phyloP scores from a whole-genome alignment of 2,113 vertebrate species.

The Bombycilla garrulus region DNA sequence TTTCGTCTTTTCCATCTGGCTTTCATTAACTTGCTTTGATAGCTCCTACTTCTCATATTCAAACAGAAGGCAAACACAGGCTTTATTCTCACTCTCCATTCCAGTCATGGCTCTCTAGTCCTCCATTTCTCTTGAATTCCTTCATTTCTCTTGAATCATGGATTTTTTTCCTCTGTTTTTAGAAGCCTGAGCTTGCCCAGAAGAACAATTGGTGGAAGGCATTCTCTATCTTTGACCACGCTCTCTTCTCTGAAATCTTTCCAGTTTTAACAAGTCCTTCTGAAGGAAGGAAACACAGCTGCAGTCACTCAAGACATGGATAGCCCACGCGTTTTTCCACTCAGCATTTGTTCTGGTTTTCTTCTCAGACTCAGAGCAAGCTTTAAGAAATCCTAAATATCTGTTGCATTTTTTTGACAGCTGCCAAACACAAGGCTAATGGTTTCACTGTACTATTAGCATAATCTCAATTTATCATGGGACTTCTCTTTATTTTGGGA shows the following conservation, averaged over 20 bases:
- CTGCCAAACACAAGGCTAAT: neutral
- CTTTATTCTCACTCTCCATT: neutral
- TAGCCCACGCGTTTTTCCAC: neutral
- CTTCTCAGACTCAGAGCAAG: neutral
- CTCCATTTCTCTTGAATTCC: neutral
- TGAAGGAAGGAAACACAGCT: neutral
- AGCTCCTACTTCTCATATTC: neutral
- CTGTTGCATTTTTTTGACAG: neutral
- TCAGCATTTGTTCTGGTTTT: neutral
- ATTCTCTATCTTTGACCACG: neutral
- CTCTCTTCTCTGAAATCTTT: neutral
- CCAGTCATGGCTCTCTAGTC: neutral
- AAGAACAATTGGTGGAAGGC: neutral
- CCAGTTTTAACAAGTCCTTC: neutral
- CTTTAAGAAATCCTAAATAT: neutral
- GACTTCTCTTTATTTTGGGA: neutral
- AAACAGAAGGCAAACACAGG: neutral
- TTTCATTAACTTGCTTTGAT: neutral
- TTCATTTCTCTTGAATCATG: neutral
- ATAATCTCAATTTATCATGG: neutral
- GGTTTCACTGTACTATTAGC: neutral
- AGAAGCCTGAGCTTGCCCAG: neutral
- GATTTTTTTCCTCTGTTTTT: neutral
- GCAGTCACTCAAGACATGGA: accelerated
- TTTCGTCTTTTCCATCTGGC: neutral